A percentile compares a stretch with the other conserved stretches of the same genome.
phyloP scores from a whole-genome alignment of 2,888 invertebrate genomes.

The Pammene fasciana region DNA sequence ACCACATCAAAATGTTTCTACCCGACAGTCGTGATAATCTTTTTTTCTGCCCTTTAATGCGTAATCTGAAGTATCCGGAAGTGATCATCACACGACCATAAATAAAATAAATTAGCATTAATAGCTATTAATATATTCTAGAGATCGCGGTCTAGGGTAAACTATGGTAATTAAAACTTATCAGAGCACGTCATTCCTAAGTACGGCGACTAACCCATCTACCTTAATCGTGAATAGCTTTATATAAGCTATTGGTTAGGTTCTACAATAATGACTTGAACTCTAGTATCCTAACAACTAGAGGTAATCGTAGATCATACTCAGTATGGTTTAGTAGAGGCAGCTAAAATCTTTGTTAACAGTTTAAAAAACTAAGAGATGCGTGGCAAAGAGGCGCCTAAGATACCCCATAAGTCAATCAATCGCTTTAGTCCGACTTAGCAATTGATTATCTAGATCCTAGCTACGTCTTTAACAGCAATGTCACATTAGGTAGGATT shows the following conservation, averaged over 20 bases:
- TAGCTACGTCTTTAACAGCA: too few species aligned
- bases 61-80: conserved; percentile 37
- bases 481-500: too few species aligned
- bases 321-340: neutral
- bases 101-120: conserved; percentile 35
- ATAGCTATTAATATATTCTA: conserved; percentile 27
- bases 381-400: conserved; percentile 2
- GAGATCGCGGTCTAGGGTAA: conserved; percentile 28
- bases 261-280: neutral
- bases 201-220: neutral
- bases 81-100: conserved; percentile 30
- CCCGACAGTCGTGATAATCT: conserved; percentile 13
- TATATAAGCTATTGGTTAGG: neutral
- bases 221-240: neutral
- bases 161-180: conserved; percentile 39
- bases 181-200: conserved; percentile 11
- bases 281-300: neutral
- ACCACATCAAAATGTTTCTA: neutral
- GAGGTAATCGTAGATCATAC: neutral
- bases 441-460: neutral
- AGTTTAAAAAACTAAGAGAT: neutral
- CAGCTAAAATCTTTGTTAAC: neutral
- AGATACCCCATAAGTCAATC: neutral
- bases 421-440: neutral
- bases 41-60: conserved; percentile 14